phyloP scores from a whole-genome alignment of 2,797 vertebrate genomes.

The Malurus splendens region DNA sequence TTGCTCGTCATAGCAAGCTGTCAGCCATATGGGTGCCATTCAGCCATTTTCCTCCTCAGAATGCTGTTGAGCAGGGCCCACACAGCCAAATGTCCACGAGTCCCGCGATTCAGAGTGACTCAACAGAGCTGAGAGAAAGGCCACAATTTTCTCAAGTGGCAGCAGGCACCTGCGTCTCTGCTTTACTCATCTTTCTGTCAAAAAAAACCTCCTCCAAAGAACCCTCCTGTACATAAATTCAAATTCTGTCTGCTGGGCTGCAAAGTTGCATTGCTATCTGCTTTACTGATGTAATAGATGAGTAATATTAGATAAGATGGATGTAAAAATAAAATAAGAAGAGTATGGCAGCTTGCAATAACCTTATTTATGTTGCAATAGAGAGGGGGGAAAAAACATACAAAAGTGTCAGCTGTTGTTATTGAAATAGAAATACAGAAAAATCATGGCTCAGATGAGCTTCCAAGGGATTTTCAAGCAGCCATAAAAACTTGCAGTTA shows the following conservation, averaged over 20 bases:
- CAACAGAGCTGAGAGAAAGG: not conserved
- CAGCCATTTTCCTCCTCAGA: slow-evolving; percentile 50
- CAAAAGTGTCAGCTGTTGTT: not conserved
- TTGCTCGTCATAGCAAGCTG: slow-evolving; percentile 58
- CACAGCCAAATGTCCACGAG: slow-evolving; percentile 64
- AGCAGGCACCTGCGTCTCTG: not conserved
- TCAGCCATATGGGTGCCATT: slow-evolving; percentile 65
- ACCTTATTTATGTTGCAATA: not conserved
- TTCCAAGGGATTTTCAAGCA: not conserved
- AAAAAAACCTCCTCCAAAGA: not conserved
- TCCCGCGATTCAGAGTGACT: slow-evolving; percentile 44
- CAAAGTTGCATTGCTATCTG: not conserved
- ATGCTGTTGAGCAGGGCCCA: slow-evolving; percentile 39
- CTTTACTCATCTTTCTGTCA: not conserved
- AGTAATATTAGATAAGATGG: not conserved
- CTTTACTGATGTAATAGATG: not conserved
- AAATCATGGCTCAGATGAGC: not conserved
- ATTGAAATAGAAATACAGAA: not conserved
- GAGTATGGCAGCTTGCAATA: not conserved
- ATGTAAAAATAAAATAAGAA: not conserved
- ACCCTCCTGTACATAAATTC: not conserved
- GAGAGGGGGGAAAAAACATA: not conserved
- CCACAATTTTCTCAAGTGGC: not conserved
- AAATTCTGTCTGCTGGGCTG: not conserved
- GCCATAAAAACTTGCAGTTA: not conserved